Evolutionary conservation across 2,797 vertebrate species (phyloP).

Genomic region (Tolypeutes matacus): DNA sequence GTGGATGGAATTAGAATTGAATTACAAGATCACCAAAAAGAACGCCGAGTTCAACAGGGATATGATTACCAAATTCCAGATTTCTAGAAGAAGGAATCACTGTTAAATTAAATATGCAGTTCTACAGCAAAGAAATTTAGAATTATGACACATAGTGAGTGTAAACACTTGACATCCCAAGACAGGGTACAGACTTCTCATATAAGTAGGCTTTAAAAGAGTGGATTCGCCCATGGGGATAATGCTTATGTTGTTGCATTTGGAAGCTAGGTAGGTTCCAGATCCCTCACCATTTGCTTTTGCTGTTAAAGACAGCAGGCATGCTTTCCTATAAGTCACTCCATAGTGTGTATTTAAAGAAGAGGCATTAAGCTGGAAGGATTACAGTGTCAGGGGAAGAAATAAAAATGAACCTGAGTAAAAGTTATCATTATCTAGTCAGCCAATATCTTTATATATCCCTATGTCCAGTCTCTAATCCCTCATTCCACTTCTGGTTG

Average conservation of each 20-base stretch:
- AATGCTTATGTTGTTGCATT: not conserved
- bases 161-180: not conserved
- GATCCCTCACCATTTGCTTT: not conserved
- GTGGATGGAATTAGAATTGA: not conserved
- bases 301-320: not conserved
- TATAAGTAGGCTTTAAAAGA: not conserved
- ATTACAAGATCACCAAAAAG: not conserved
- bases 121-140: not conserved
- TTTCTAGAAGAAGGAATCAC: not conserved
- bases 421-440: not conserved
- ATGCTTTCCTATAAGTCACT: fast-evolving
- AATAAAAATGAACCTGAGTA: not conserved
- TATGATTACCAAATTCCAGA: not conserved
- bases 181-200: too few species aligned
- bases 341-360: not conserved
- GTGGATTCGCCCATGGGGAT: not conserved
- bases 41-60: not conserved
- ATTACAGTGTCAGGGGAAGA: not conserved
- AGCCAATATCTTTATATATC: not conserved
- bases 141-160: fast-evolving
- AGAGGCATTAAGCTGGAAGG: not conserved
- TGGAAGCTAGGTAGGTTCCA: not conserved
- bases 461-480: not conserved
- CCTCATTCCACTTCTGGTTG: not conserved
- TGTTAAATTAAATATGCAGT: not conserved